Evolutionary conservation across 2,888 invertebrate genomes (phyloP), one percentile per base, ranked within the genome.

Genomic region (Tillus elongatus): DNA sequence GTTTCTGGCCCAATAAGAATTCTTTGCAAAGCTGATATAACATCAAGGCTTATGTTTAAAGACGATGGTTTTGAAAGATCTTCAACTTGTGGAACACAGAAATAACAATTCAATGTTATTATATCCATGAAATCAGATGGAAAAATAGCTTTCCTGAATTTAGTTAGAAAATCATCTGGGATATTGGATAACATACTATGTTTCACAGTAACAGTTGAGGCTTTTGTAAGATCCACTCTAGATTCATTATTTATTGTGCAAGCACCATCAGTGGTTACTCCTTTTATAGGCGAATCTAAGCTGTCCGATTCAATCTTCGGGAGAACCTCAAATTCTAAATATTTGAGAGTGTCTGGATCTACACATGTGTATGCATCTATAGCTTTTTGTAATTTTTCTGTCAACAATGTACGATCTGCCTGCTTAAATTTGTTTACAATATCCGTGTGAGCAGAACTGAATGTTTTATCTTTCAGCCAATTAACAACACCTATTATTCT

Each of bases 381-480:
- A n/a, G n/a, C n/a, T n/a, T n/a, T n/a, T n/a, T n/a, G n/a, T n/a
- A n/a, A n/a, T n/a, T n/a, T n/a, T n/a, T n/a, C n/a, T n/a, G n/a
- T n/a, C n/a, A n/a, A n/a, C n/a, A n/a, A n/a, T n/a, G n/a, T n/a
- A 27, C 72, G 66, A 2, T 60, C 58, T 51, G 71, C 72, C 49
- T n/a, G n/a, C n/a, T 74, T 77, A 32, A 83, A 58, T 43, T 76
- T 67, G 0, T 73, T 71, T 15, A 86, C 53, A 46, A 86, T 75
- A 60, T 78, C 79, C 4, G 68, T 58, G 9, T 87, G 64, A 0
- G 86, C 88, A 2, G 77, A 70, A 9, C 84, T 77, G 13, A 79
- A 67, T 0, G 75, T 77, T 57, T 83, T 79, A 51, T 76, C 72
- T 49, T 76, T 73, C 2, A 92, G 56, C 90, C 91, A 92, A 38